These are phyloP conservation scores for Dasypolia templi DNA, from an alignment of 2,888 invertebrate species.

Conservation along the genomic window DNA sequence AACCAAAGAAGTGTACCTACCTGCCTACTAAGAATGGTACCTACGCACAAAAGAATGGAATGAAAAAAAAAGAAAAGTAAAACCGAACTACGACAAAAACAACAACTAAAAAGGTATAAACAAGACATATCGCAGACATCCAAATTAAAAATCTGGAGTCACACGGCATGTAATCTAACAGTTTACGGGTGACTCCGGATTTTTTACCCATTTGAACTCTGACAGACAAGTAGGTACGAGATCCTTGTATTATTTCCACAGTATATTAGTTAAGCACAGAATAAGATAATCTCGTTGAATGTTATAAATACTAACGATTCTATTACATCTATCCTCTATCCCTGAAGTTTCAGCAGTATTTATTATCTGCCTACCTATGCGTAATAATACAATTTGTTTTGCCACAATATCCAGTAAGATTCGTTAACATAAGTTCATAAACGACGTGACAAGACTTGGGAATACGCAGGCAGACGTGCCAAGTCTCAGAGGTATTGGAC, in stretches of 20 bases:
- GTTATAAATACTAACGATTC: neutral
- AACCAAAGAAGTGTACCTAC: too few species aligned
- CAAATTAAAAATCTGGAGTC: too few species aligned
- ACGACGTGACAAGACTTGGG: constrained; percentile 44
- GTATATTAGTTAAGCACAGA: neutral
- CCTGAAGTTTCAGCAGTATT: constrained; percentile 12
- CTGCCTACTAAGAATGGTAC: too few species aligned
- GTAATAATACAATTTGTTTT: constrained; percentile 16
- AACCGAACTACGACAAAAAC: too few species aligned
- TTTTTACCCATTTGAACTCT: too few species aligned
- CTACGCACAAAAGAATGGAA: too few species aligned
- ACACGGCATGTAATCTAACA: too few species aligned
- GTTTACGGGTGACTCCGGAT: too few species aligned
- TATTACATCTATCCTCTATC: neutral
- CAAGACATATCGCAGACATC: too few species aligned
- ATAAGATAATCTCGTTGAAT: neutral
- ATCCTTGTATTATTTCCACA: neutral
- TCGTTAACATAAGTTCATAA: constrained; percentile 40
- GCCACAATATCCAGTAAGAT: constrained; percentile 18
- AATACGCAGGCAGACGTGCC: constrained; percentile 32
- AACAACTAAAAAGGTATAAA: too few species aligned
- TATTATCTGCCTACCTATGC: neutral
- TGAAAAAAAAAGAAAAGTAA: too few species aligned
- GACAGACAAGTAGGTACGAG: too few species aligned
- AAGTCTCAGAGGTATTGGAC: constrained; percentile 22